Evolutionary conservation across 2,888 invertebrate species (phyloP).

Genomic region (Chesias legatella): DNA sequence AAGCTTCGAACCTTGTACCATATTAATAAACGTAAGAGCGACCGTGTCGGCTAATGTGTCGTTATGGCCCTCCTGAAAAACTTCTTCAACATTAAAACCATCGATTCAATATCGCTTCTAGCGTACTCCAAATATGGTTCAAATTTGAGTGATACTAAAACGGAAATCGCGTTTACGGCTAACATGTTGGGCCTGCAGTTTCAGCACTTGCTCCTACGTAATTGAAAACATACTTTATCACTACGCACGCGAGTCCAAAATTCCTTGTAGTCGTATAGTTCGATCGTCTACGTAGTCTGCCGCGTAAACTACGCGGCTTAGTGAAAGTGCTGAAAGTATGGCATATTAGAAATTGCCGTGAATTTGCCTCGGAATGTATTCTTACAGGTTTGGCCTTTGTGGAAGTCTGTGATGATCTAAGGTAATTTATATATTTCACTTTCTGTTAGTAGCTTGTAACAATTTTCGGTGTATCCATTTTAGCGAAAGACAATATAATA

Average conservation of each 20-base stretch:
- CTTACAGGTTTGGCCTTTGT: constrained; percentile 2
- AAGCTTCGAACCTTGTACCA: constrained; percentile 67
- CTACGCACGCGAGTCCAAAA: constrained; percentile 30
- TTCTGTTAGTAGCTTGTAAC: too few relatives aligned
- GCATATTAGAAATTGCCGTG: constrained; percentile 36
- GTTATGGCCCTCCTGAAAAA: constrained; percentile 74
- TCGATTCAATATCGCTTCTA: constrained; percentile 40
- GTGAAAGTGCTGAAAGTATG: constrained; percentile 50
- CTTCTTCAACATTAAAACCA: constrained; percentile 44
- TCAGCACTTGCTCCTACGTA: constrained; percentile 40
- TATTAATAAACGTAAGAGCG: constrained; percentile 76
- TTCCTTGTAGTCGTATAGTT: constrained; percentile 34
- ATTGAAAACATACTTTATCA: constrained; percentile 46
- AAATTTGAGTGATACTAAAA: constrained; percentile 30
- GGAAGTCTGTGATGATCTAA: too few relatives aligned
- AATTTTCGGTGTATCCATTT: too few relatives aligned
- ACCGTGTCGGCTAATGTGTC: constrained; percentile 71
- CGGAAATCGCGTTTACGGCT: constrained; percentile 53
- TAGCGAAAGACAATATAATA: too few relatives aligned
- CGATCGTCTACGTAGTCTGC: constrained; percentile 50
- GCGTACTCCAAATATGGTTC: constrained; percentile 28
- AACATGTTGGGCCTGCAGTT: constrained; percentile 57
- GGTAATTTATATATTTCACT: too few relatives aligned
- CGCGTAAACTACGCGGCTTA: constrained; percentile 44
- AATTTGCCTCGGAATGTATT: constrained; percentile 29